Conservation (phyloP, 2,113 vertebrate species). For the Passer montanus region DNA sequence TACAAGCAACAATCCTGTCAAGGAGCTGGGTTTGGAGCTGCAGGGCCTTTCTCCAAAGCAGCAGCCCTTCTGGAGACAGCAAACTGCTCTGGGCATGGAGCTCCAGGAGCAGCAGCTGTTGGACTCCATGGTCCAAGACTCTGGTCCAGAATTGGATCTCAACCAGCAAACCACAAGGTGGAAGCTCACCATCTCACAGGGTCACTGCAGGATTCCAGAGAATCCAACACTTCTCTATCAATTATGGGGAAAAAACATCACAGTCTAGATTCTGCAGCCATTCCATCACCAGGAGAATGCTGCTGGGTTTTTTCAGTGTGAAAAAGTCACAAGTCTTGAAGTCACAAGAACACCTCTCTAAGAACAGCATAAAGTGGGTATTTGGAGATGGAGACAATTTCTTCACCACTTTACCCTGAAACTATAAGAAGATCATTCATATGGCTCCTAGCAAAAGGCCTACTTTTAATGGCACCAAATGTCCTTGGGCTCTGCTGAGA, state of each 20-base stretch:
- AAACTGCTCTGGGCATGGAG: not conserved
- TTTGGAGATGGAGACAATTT: not conserved
- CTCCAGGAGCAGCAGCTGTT: not conserved
- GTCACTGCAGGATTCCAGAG: not conserved
- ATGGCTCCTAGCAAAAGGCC: not conserved
- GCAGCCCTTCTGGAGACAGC: not conserved
- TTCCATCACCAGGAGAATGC: not conserved
- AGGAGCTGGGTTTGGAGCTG: not conserved
- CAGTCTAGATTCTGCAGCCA: accelerated
- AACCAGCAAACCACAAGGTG: not conserved
- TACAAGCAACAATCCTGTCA: accelerated
- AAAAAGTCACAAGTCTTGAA: no score
- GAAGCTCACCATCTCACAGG: not conserved
- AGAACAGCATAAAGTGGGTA: not conserved
- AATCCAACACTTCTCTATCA: not conserved
- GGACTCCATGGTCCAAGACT: accelerated
- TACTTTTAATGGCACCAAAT: not conserved
- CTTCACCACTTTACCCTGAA: not conserved
- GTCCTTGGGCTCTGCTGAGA: not conserved
- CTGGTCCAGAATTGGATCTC: not conserved
- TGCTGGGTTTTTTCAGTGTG: not conserved
- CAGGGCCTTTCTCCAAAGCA: not conserved
- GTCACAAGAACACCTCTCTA: not conserved
- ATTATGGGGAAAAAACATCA: not conserved
- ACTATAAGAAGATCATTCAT: not conserved